These are phyloP conservation scores for Drusus annulatus DNA, from an alignment of 1,140 invertebrate genomes.

Conservation along the genomic window DNA sequence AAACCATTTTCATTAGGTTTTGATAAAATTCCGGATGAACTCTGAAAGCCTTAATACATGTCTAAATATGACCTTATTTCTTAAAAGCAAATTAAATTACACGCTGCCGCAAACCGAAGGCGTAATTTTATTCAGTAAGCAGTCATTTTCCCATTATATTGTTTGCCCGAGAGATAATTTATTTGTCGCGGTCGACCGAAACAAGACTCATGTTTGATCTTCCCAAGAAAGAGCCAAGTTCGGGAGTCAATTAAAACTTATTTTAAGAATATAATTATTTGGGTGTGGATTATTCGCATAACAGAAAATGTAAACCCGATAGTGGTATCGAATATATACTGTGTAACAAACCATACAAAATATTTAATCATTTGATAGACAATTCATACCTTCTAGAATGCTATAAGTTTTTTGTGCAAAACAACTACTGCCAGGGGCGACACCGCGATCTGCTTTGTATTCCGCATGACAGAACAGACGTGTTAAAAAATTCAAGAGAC, in stretches of 20 bases:
- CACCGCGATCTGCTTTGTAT: too few relatives aligned
- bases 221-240: background rate
- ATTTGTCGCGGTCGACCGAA: background rate
- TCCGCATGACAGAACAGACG: too few relatives aligned
- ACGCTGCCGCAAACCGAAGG: slow-evolving; percentile 20
- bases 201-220: background rate
- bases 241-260: background rate
- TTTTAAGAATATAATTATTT: background rate
- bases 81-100: slow-evolving; percentile 33
- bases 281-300: too few relatives aligned
- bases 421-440: too few relatives aligned
- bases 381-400: too few relatives aligned
- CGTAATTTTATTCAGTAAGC: slow-evolving; percentile 12
- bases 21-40: background rate
- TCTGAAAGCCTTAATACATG: too few relatives aligned
- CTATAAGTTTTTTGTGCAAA: too few relatives aligned
- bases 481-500: too few relatives aligned
- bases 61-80: slow-evolving; percentile 18
- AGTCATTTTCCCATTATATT: slow-evolving; percentile 28
- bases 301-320: too few relatives aligned
- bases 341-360: too few relatives aligned
- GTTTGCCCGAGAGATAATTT: slow-evolving; percentile 27
- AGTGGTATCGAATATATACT: too few relatives aligned
- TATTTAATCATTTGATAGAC: too few relatives aligned
- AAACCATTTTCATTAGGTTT: background rate